phyloP scores from a whole-genome alignment of 2,797 vertebrate genomes.

The Lacerta viridis region DNA sequence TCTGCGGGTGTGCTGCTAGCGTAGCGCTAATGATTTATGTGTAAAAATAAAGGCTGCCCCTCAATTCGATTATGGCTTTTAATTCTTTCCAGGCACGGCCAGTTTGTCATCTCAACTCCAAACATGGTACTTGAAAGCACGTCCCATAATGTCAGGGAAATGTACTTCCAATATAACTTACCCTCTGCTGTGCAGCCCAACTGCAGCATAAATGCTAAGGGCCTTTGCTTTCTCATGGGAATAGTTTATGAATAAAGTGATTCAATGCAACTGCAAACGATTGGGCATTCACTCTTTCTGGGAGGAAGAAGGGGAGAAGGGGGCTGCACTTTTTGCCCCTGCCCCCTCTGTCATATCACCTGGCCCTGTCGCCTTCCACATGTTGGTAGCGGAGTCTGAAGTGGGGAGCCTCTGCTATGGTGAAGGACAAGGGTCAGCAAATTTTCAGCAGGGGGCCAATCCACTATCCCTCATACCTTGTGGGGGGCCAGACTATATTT shows the following conservation, averaged over 20 bases:
- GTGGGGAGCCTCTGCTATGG: no score
- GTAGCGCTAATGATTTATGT: constrained; percentile 39
- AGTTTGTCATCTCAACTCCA: background rate
- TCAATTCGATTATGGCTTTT: background rate
- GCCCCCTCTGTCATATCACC: background rate
- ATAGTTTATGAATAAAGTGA: background rate
- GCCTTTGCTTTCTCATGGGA: background rate
- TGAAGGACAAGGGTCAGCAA: no score
- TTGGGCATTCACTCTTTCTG: background rate
- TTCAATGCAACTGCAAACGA: background rate
- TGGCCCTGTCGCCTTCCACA: no score
- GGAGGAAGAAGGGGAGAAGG: background rate
- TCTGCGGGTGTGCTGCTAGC: constrained; percentile 40
- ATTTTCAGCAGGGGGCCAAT: no score
- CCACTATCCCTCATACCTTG: no score
- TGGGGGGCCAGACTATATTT: no score
- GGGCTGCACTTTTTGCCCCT: background rate
- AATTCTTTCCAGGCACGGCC: constrained; percentile 1
- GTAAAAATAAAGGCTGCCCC: constrained; percentile 6
- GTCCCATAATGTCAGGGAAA: background rate
- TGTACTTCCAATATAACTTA: background rate
- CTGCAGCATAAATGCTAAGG: background rate
- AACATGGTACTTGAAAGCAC: constrained; percentile 10
- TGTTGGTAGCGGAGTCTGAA: no score
- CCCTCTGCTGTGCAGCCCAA: background rate